Evolutionary conservation across 2,797 vertebrate species (phyloP).

Genomic region (Poecilia gillii): DNA sequence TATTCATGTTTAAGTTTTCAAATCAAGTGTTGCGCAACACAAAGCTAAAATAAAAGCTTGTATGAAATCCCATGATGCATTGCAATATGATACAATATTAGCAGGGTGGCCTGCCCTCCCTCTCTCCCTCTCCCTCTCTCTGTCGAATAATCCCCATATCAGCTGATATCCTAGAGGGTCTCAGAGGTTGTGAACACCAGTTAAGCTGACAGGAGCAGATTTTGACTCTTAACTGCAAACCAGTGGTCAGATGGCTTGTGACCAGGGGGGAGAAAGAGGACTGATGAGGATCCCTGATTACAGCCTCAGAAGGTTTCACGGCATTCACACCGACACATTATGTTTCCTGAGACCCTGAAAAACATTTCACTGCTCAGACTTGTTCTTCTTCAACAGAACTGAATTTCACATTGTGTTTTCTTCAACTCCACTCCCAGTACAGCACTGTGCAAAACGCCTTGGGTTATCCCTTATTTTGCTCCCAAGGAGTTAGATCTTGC

Average conservation of each 20-base stretch:
- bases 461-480: not conserved
- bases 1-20: not conserved
- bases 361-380: not conserved
- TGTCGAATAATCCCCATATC: slow-evolving; percentile 57
- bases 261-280: slow-evolving; percentile 49
- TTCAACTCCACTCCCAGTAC: not conserved
- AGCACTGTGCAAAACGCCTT: not conserved
- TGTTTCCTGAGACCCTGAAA: not conserved
- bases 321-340: slow-evolving; percentile 18
- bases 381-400: not conserved
- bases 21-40: not conserved
- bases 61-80: not conserved
- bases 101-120: slow-evolving; percentile 24
- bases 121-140: slow-evolving; percentile 12
- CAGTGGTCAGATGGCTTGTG: slow-evolving; percentile 48
- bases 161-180: slow-evolving; percentile 41
- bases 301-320: slow-evolving; percentile 50
- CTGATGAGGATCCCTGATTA: slow-evolving; percentile 54
- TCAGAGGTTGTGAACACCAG: slow-evolving; percentile 52
- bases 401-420: not conserved
- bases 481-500: not conserved
- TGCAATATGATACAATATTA: slow-evolving; percentile 22
- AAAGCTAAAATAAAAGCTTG: not conserved
- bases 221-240: slow-evolving; percentile 64
- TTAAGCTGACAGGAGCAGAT: slow-evolving; percentile 69